Conservation (phyloP, 2,888 invertebrate species). For the Zeuzera pyrina region DNA sequence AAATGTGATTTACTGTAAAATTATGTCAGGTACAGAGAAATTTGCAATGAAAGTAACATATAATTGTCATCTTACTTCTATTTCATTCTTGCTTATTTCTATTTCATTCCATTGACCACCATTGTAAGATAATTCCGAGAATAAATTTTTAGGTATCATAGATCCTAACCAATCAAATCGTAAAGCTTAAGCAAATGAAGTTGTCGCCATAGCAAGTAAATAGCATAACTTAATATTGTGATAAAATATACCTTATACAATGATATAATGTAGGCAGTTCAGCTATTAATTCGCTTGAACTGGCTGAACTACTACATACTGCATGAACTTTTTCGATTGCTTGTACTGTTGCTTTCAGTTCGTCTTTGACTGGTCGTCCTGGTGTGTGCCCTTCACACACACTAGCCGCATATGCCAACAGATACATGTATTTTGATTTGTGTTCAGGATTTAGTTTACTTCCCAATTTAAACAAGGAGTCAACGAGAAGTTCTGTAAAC, state of each 20-base stretch:
- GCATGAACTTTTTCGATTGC: conserved; percentile 94
- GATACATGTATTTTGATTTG: conserved; percentile 95
- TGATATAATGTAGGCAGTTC: conserved; percentile 93
- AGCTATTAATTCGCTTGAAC: conserved; percentile 93
- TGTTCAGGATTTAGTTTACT: conserved; percentile 96
- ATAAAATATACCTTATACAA: conserved; percentile 80
- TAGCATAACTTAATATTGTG: too few species aligned
- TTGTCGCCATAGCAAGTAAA: too few species aligned
- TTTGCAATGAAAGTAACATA: too few species aligned
- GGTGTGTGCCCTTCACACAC: conserved; percentile 83
- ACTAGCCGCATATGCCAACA: conserved; percentile 95
- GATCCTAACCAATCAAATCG: too few species aligned
- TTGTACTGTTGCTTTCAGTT: conserved; percentile 90
- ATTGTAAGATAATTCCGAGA: too few species aligned
- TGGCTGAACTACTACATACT: conserved; percentile 92
- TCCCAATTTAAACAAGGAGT: conserved; percentile 94
- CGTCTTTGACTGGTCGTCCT: conserved; percentile 88
- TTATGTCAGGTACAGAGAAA: too few species aligned
- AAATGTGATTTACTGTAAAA: too few species aligned
- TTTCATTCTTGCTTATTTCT: too few species aligned
- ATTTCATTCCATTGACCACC: too few species aligned
- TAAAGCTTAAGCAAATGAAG: too few species aligned
- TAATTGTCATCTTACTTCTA: too few species aligned
- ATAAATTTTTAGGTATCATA: too few species aligned
- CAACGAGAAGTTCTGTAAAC: conserved; percentile 87